A percentile compares a stretch with the other conserved stretches of the same genome.
Evolutionary conservation across 2,113 vertebrate species (phyloP).

Genomic region (Pelmatolapia mariae): DNA sequence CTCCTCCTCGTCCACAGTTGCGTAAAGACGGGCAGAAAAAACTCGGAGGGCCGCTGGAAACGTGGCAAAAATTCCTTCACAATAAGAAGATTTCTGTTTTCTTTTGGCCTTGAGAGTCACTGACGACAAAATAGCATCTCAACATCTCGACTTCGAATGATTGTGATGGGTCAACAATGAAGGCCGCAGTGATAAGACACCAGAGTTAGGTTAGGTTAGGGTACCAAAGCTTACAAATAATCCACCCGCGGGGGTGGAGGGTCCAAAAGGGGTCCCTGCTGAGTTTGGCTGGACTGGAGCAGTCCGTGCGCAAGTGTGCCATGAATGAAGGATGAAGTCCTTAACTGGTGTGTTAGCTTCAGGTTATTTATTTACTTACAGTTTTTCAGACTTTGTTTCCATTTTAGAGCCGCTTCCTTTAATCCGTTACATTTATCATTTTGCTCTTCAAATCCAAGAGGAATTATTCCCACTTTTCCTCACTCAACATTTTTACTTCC

Average conservation of each 20-base stretch:
- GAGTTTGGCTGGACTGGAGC: neutral
- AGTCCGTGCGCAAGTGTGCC: neutral
- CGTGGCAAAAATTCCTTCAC: rapidly evolving
- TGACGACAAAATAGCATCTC: neutral
- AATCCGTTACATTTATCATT: neutral
- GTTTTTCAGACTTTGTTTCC: neutral
- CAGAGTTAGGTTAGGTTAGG: neutral
- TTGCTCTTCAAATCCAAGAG: neutral
- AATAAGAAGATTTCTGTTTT: slow-evolving; percentile 2
- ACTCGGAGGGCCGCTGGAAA: neutral
- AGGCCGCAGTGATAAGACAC: neutral
- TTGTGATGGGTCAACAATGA: neutral
- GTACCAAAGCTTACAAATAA: neutral
- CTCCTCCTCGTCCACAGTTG: slow-evolving; percentile 35
- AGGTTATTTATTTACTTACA: rapidly evolving
- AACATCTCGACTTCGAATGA: neutral
- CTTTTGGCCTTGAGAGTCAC: neutral
- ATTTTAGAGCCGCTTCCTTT: neutral
- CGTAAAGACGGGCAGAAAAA: neutral
- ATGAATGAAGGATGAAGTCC: neutral
- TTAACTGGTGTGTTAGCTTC: neutral
- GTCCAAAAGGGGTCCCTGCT: neutral
- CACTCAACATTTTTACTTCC: neutral
- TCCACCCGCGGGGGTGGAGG: neutral
- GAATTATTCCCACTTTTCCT: neutral